These are phyloP conservation scores for Ctenopoma kingsleyae DNA, from an alignment of 2,797 vertebrate genomes.

Conservation along the genomic window DNA sequence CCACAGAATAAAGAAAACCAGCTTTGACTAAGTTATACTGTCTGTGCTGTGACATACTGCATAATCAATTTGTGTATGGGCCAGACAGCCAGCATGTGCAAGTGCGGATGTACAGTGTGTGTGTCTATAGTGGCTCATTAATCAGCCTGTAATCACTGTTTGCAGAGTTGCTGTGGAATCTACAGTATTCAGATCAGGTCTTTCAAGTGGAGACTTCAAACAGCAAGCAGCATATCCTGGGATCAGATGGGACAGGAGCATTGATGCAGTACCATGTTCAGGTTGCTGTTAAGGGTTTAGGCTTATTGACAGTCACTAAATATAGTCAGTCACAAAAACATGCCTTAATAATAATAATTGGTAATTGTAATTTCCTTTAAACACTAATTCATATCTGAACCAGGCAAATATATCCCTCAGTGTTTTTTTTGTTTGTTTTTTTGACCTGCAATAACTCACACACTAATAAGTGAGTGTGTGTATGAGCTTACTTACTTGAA, in stretches of 20 bases:
- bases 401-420: background rate
- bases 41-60: constrained; percentile 35
- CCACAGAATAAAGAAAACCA: constrained; percentile 13
- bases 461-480: constrained; percentile 22
- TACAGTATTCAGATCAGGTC: constrained; percentile 78
- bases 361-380: background rate
- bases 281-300: constrained; percentile 69
- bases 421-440: background rate
- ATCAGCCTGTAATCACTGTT: constrained; percentile 85
- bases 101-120: constrained; percentile 36
- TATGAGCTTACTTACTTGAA: constrained; percentile 36
- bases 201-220: constrained; percentile 87
- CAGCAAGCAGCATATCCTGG: constrained; percentile 73
- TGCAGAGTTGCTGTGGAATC: constrained; percentile 74
- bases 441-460: constrained; percentile 1
- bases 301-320: constrained; percentile 58
- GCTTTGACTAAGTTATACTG: constrained; percentile 3
- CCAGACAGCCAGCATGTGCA: constrained; percentile 51
- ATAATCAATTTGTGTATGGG: constrained; percentile 57
- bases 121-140: constrained; percentile 74
- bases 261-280: constrained; percentile 58
- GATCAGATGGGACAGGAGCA: constrained; percentile 73
- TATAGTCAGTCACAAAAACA: constrained; percentile 5
- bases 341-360: background rate
- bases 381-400: constrained; percentile 10